phyloP scores from a whole-genome alignment of 2,113 vertebrate species.

The Tor tambroides region DNA sequence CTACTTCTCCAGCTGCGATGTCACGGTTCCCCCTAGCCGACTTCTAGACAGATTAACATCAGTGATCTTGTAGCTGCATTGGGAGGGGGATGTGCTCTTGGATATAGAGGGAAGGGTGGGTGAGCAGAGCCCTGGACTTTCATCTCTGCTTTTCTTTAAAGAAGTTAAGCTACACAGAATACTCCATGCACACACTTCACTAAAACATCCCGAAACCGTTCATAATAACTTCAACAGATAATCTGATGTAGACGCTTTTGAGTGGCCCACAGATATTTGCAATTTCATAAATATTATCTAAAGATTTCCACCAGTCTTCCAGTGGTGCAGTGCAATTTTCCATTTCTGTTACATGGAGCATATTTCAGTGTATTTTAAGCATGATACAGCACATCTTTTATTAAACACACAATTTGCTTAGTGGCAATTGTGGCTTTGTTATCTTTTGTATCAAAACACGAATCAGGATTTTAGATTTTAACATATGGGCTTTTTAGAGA shows the following conservation, averaged over 20 bases:
- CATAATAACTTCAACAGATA: not conserved
- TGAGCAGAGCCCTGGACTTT: not conserved
- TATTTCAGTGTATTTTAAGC: not conserved
- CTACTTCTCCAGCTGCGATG: slow-evolving; percentile 42
- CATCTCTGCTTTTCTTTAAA: slow-evolving; percentile 23
- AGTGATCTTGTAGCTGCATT: slow-evolving; percentile 32
- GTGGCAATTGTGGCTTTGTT: not conserved
- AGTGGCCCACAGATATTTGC: not conserved
- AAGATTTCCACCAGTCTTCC: not conserved
- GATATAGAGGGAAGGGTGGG: not conserved
- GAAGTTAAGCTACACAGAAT: slow-evolving; percentile 10
- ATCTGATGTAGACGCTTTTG: not conserved
- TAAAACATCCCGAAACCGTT: not conserved
- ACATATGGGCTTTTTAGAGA: not conserved
- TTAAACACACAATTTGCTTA: not conserved
- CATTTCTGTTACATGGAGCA: not conserved
- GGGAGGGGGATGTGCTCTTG: slow-evolving; percentile 32
- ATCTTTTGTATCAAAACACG: not conserved
- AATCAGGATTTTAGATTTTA: slow-evolving; percentile 14
- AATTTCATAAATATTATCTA: not conserved
- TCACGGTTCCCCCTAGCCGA: slow-evolving; percentile 36
- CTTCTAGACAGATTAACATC: slow-evolving; percentile 54
- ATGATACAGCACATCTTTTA: slow-evolving; percentile 4
- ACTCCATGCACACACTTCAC: not conserved
- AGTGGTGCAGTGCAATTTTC: not conserved